Evolutionary conservation across 2,113 vertebrate genomes (phyloP).

Genomic region (Thamnophis sirtalis): DNA sequence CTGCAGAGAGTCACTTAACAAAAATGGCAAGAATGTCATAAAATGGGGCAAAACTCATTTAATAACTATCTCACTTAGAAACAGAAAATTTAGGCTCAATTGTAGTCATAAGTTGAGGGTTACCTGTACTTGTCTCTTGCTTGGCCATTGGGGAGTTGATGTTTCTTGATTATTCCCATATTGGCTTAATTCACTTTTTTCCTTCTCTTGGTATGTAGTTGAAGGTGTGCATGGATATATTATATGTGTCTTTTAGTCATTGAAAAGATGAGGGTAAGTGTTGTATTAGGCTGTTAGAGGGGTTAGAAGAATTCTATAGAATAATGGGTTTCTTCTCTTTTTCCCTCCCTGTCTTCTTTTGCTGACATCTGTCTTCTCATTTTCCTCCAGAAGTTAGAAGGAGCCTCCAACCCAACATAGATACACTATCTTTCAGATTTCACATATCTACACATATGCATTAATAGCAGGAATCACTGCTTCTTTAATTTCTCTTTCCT

Average conservation of each 20-base stretch:
- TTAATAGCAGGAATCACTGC: background rate
- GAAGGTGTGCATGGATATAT: background rate
- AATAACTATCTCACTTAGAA: background rate
- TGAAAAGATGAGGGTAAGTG: background rate
- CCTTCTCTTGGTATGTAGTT: background rate
- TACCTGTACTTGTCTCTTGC: background rate
- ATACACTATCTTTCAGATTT: background rate
- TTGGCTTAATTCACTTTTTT: background rate
- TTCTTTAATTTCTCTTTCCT: background rate
- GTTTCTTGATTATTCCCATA: background rate
- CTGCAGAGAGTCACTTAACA: background rate
- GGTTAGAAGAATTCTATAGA: background rate
- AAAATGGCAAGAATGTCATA: background rate
- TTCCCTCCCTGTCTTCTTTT: background rate
- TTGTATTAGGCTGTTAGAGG: too few species aligned
- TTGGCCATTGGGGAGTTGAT: background rate
- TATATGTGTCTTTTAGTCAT: background rate
- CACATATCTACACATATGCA: background rate
- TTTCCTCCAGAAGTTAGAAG: background rate
- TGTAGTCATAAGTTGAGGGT: background rate
- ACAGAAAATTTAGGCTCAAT: too few species aligned
- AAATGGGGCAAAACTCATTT: background rate
- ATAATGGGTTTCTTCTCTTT: background rate
- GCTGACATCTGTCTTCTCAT: too few species aligned
- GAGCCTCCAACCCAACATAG: background rate